Percentiles rank a stretch among this genome's conserved stretches.
phyloP scores from a whole-genome alignment of 2,888 invertebrate genomes.

The Phortica okadai region DNA sequence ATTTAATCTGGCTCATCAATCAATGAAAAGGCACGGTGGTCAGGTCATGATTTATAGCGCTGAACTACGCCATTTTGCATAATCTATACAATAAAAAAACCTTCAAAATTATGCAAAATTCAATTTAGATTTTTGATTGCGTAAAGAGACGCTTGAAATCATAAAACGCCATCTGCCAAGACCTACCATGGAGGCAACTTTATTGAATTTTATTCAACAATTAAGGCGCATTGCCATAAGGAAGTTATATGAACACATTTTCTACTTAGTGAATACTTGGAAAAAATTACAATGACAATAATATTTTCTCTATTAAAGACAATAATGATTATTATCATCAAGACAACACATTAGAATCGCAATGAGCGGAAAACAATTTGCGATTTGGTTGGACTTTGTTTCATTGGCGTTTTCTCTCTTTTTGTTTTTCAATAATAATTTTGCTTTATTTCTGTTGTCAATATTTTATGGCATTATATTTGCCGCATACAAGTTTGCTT shows the following conservation, averaged over 20 bases:
- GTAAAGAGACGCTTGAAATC: not conserved
- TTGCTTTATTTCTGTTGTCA: not conserved
- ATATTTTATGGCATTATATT: not conserved
- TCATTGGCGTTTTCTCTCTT: not conserved
- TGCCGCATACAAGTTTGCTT: not conserved
- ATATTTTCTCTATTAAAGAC: not conserved
- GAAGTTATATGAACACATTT: no score
- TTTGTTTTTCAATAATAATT: not conserved
- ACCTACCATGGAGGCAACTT: no score
- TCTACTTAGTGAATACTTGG: not conserved
- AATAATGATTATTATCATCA: not conserved
- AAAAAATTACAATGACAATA: not conserved
- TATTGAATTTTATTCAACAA: no score
- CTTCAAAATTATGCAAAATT: not conserved
- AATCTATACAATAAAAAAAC: not conserved
- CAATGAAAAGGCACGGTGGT: no score
- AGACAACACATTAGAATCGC: not conserved
- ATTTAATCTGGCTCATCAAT: no score
- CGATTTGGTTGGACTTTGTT: not conserved
- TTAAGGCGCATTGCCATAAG: no score
- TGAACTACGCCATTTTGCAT: not conserved
- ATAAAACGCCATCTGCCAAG: not conserved
- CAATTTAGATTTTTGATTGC: not conserved
- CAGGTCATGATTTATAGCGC: no score
- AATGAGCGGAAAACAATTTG: conserved; percentile 1